A percentile compares a stretch with the other conserved stretches of the same genome.
These are phyloP conservation scores for Agrilus planipennis DNA, from an alignment of 1,140 invertebrate species.

Conservation along the genomic window DNA sequence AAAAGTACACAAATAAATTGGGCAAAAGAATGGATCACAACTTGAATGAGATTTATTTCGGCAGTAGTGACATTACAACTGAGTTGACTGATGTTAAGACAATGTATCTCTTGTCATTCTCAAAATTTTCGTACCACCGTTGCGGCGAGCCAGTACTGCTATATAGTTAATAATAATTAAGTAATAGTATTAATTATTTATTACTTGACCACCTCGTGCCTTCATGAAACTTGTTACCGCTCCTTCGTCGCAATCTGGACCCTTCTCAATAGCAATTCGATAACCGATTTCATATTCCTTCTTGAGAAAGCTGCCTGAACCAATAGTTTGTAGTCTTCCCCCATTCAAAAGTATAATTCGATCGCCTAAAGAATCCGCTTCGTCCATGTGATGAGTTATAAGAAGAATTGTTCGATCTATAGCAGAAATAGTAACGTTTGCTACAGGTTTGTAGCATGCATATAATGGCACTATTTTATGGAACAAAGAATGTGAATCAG, in stretches of 20 bases:
- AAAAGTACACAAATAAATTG: too few relatives aligned
- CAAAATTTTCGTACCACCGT: too few relatives aligned
- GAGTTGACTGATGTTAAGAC: too few relatives aligned
- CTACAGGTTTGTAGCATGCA: neutral
- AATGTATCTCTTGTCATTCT: too few relatives aligned
- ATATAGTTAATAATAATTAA: too few relatives aligned
- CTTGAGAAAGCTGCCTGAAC: conserved; percentile 77
- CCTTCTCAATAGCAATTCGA: conserved; percentile 38
- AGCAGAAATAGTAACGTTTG: neutral
- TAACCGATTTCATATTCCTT: conserved; percentile 66
- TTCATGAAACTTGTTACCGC: conserved; percentile 42
- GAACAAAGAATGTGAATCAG: neutral
- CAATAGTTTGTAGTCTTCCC: conserved; percentile 67
- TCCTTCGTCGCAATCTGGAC: conserved; percentile 38
- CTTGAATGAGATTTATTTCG: too few relatives aligned
- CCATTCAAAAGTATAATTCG: conserved; percentile 78
- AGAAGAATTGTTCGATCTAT: conserved; percentile 61
- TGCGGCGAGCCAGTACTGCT: too few relatives aligned
- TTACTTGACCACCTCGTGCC: too few relatives aligned
- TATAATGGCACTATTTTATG: neutral
- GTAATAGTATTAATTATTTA: too few relatives aligned
- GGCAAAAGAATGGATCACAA: too few relatives aligned
- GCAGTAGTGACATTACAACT: too few relatives aligned
- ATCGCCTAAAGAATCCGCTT: conserved; percentile 88
- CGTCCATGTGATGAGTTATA: conserved; percentile 95